Percentiles rank a stretch among this genome's conserved stretches.
Conservation (phyloP, 2,797 vertebrate species). For the Potorous gilbertii region DNA sequence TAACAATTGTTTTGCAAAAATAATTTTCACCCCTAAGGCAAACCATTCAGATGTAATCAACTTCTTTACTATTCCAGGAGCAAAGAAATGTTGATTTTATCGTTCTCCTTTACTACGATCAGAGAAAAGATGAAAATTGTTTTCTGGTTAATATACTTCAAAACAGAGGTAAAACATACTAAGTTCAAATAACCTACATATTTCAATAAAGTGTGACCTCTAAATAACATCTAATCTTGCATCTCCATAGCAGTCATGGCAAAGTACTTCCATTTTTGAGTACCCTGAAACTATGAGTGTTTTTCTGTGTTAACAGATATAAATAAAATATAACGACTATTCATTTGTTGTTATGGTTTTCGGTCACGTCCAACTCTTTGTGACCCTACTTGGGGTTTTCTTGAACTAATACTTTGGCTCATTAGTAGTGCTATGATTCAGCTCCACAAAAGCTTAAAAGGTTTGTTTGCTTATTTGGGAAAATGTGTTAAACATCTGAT, state of each 20-base stretch:
- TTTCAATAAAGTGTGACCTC: neutral
- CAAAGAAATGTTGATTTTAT: neutral
- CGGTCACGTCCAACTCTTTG: neutral
- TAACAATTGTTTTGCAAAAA: neutral
- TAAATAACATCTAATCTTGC: neutral
- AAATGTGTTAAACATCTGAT: neutral
- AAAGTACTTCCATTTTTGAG: neutral
- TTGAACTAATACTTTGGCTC: neutral
- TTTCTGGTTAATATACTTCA: neutral
- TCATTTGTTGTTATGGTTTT: neutral
- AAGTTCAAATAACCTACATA: neutral
- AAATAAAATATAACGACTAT: neutral
- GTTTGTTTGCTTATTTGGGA: neutral
- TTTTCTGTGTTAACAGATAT: neutral
- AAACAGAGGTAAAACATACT: neutral
- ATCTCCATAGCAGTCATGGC: neutral
- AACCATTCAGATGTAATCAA: neutral
- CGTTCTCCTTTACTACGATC: neutral
- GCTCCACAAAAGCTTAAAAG: neutral
- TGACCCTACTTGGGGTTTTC: neutral
- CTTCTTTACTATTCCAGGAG: neutral
- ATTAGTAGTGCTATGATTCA: neutral
- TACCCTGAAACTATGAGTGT: neutral
- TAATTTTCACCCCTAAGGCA: neutral
- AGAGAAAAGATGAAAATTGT: neutral